Evolutionary conservation across 2,888 invertebrate genomes (phyloP).

Genomic region (Metellina segmentata): DNA sequence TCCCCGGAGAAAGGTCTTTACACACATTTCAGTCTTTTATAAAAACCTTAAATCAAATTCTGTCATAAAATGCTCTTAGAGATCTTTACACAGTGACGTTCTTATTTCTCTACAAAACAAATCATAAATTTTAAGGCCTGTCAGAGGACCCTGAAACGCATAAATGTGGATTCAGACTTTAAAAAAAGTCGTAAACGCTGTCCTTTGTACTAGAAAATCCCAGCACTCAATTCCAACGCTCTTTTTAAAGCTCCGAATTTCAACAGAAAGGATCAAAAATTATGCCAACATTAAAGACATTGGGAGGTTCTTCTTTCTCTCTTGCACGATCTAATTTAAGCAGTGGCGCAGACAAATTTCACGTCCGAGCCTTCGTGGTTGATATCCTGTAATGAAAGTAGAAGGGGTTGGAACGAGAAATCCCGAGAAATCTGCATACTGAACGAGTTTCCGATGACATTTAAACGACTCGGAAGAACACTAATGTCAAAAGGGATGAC

Average conservation of each 20-base stretch:
- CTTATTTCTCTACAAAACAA: constrained; percentile 2
- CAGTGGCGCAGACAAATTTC: constrained; percentile 35
- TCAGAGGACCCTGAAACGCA: constrained; percentile 35
- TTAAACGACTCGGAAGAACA: constrained; percentile 50
- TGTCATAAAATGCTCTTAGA: constrained; percentile 26
- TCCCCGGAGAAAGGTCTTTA: neutral
- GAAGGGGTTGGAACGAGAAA: neutral
- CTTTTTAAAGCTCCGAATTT: constrained; percentile 30
- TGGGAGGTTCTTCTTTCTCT: constrained; percentile 29
- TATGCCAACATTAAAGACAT: constrained; percentile 49
- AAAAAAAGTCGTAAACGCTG: constrained; percentile 53
- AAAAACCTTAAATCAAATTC: constrained; percentile 13
- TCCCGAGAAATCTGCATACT: constrained; percentile 53
- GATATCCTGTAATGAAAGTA: constrained; percentile 28
- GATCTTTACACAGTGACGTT: constrained; percentile 4
- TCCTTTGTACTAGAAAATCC: constrained; percentile 8
- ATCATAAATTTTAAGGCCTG: constrained; percentile 40
- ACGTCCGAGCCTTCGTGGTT: constrained; percentile 16
- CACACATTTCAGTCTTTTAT: neutral
- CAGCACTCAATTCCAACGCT: neutral
- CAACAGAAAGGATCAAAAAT: constrained; percentile 32
- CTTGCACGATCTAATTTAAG: constrained; percentile 16
- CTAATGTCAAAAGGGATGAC: constrained; percentile 25
- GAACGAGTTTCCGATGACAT: constrained; percentile 63
- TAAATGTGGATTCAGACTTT: constrained; percentile 44